phyloP scores from a whole-genome alignment of 1,140 invertebrate species.

The Drosophila ambigua region DNA sequence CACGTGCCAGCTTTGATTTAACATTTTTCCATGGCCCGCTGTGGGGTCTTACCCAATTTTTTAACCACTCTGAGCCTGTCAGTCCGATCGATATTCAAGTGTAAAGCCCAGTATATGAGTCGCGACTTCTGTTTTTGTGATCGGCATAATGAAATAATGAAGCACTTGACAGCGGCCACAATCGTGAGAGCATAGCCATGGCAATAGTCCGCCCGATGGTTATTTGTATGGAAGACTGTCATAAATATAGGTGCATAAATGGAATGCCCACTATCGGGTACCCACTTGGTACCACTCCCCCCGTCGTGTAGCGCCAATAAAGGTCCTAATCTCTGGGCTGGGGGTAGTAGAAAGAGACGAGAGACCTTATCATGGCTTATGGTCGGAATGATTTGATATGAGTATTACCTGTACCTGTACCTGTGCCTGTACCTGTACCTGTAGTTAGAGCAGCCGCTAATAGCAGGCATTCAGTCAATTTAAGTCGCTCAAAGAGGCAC shows the following conservation, averaged over 20 bases:
- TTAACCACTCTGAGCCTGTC: conserved; percentile 10
- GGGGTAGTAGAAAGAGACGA: conserved; percentile 6
- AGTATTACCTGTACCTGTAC: conserved; percentile 35
- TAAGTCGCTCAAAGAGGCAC: conserved; percentile 42
- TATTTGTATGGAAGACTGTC: conserved; percentile 17
- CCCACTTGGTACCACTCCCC: no score
- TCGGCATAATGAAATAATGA: conserved; percentile 43
- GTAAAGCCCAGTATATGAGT: neutral
- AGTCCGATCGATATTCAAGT: conserved; percentile 32
- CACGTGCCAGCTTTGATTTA: conserved; percentile 13
- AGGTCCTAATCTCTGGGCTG: conserved; percentile 56
- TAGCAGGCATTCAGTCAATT: conserved; percentile 38
- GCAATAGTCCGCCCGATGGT: neutral
- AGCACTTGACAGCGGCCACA: conserved; percentile 37
- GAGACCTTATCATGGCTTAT: conserved; percentile 48
- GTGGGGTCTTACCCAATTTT: conserved; percentile 9
- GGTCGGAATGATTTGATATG: conserved; percentile 40
- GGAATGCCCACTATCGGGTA: conserved; percentile 39
- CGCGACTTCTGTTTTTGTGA: conserved; percentile 41
- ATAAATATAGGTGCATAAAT: conserved; percentile 41
- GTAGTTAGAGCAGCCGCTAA: conserved; percentile 17
- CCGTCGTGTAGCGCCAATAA: conserved; percentile 38
- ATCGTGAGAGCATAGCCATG: conserved; percentile 21
- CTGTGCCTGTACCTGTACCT: conserved; percentile 23
- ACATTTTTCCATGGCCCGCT: neutral